Evolutionary conservation across 2,888 invertebrate species (phyloP), one percentile per base, ranked within the genome.

Genomic region (Drosophila niveifrons): DNA sequence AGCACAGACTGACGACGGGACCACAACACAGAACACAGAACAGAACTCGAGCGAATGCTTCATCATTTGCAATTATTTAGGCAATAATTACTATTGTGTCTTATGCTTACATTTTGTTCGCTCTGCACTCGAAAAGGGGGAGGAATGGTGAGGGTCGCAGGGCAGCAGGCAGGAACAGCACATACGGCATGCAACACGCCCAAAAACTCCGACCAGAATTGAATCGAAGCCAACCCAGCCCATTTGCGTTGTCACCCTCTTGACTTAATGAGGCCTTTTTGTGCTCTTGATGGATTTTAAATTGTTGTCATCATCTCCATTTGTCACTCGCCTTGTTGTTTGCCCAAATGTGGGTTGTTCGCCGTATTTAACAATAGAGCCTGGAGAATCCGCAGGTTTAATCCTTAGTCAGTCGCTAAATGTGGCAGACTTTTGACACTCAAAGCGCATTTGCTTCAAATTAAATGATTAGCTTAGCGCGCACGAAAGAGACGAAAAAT

Each of bases 11-110:
- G 34, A 34, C 11, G 34, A 10, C 11, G 31, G 34, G 11, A 34
- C 34, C 34, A 34, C n/a, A n/a, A n/a, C 34, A 43, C 43, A 36
- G 63, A 46, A 66, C 78, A 66, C 23, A 69, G 46, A 52, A 59
- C 18, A 18, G 23, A 23, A 6, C 6, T 23, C 23, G 73, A 62
- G 58, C 48, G 55, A 71, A 63, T 70, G 56, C 75, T 70, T 78
- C 80, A 78, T 84, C 87, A 91, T 91, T 90, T 88, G 86, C 86
- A 91, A 90, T 91, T 91, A 91, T 91, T 90, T 90, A 75, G 90
- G 90, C 88, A 90, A 90, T 91, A 91, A 91, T 91, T 91, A 87
- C 90, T 91, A 90, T 90, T 91, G 91, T 90, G 88, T 90, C 90
- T 90, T 90, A 89, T 90, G 90, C 82, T 78, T 77, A 87, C 86